Evolutionary conservation across 2,113 vertebrate species (phyloP).

Genomic region (Trichomycterus rosablanca): DNA sequence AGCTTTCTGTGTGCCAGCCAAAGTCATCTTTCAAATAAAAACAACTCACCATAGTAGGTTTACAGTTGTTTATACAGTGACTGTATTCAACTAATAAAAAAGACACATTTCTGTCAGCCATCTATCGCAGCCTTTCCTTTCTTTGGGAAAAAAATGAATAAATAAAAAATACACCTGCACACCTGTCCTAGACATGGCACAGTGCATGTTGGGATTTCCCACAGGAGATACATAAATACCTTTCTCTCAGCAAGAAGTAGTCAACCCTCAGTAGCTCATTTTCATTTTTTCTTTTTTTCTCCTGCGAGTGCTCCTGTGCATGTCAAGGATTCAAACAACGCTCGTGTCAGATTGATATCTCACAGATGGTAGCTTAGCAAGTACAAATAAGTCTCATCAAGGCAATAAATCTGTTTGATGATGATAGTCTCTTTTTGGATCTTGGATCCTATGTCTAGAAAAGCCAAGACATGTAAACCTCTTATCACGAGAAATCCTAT

Average conservation of each 20-base stretch:
- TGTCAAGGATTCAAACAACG: too few species aligned
- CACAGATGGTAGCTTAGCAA: too few species aligned
- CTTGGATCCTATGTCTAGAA: too few species aligned
- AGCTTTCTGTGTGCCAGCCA: constrained; percentile 4
- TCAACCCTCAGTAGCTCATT: too few species aligned
- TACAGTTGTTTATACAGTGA: background rate
- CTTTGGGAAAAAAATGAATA: too few species aligned
- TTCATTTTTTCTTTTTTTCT: too few species aligned
- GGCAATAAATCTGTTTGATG: background rate
- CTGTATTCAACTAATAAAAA: constrained; percentile 4
- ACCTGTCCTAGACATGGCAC: constrained; percentile 27
- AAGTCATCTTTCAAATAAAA: too few species aligned
- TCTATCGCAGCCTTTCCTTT: background rate
- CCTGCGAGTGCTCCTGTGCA: too few species aligned
- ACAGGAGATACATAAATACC: constrained; percentile 34
- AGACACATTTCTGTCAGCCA: constrained; percentile 3
- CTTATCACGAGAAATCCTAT: too few species aligned
- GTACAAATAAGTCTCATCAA: background rate
- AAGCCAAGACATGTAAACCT: too few species aligned
- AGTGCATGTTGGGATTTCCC: constrained; percentile 24
- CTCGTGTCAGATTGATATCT: too few species aligned
- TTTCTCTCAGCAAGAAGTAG: constrained; percentile 18
- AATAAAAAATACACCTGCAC: constrained; percentile 35
- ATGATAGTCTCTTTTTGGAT: too few species aligned
- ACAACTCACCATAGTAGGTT: background rate